Conservation (phyloP, 2,888 invertebrate genomes). For the Automeris io region DNA sequence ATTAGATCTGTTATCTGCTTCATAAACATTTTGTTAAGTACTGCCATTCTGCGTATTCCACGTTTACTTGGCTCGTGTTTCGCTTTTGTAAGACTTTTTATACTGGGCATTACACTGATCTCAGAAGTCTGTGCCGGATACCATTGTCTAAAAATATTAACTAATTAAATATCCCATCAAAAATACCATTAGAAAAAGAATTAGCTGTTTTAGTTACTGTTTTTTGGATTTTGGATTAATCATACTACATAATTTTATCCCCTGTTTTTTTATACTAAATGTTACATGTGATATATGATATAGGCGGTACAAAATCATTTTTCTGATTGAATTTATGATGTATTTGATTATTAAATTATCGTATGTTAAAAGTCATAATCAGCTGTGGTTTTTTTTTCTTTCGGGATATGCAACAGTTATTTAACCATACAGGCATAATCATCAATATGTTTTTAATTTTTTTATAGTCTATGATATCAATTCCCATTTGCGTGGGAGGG, state of each 20-base stretch:
- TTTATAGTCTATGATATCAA: too few relatives aligned
- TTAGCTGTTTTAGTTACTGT: constrained; percentile 18
- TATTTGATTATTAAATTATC: too few relatives aligned
- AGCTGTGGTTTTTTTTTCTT: too few relatives aligned
- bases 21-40: constrained; percentile 90
- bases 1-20: constrained; percentile 86
- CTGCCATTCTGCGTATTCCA: constrained; percentile 76
- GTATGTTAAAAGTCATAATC: too few relatives aligned
- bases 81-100: constrained; percentile 59
- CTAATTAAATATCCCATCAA: constrained; percentile 12
- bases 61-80: constrained; percentile 70
- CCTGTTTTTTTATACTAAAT: constrained; percentile 50
- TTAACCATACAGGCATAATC: too few relatives aligned
- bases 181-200: neutral
- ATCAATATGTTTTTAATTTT: too few relatives aligned
- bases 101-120: constrained; percentile 37
- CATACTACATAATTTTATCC: constrained; percentile 58
- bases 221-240: constrained; percentile 54
- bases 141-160: constrained; percentile 45
- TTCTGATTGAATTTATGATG: too few relatives aligned
- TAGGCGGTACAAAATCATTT: constrained; percentile 39
- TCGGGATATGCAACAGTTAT: too few relatives aligned
- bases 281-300: constrained; percentile 43
- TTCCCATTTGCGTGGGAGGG: constrained; percentile 39
- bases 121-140: constrained; percentile 35